Conservation (phyloP, 2,888 invertebrate genomes). For the Drosophila percnosoma region DNA sequence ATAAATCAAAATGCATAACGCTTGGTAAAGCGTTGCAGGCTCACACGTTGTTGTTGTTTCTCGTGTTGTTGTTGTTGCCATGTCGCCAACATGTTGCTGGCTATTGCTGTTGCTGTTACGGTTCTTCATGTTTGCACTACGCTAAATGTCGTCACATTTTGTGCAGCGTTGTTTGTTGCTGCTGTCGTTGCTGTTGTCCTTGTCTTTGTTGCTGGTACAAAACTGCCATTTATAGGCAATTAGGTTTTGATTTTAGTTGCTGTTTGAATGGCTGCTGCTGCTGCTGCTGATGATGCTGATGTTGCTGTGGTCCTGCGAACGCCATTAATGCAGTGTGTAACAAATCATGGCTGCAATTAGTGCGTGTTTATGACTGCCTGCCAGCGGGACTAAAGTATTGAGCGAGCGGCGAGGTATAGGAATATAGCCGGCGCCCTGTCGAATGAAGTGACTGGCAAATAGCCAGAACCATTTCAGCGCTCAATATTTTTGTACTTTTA, state of each 20-base stretch:
- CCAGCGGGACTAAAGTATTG: conserved; percentile 27
- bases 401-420: background rate
- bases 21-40: conserved; percentile 43
- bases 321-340: conserved; percentile 77
- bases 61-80: conserved; percentile 26
- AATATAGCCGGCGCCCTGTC: conserved; percentile 10
- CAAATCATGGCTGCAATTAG: conserved; percentile 81
- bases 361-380: conserved; percentile 81
- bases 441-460: conserved; percentile 26
- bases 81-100: conserved; percentile 35
- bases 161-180: conserved; percentile 23
- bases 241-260: conserved; percentile 72
- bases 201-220: conserved; percentile 50
- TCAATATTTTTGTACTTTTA: conserved; percentile 65
- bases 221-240: conserved; percentile 81
- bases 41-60: conserved; percentile 31
- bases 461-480: conserved; percentile 67
- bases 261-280: conserved; percentile 56
- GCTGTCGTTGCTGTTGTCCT: conserved; percentile 16
- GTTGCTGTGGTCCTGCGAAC: conserved; percentile 57
- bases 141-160: conserved; percentile 79
- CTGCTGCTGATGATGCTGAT: conserved; percentile 38
- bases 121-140: conserved; percentile 60
- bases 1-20: conserved; percentile 76
- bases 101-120: conserved; percentile 30